Conservation (phyloP, 2,797 vertebrate species). For the Microhierax caerulescens region DNA sequence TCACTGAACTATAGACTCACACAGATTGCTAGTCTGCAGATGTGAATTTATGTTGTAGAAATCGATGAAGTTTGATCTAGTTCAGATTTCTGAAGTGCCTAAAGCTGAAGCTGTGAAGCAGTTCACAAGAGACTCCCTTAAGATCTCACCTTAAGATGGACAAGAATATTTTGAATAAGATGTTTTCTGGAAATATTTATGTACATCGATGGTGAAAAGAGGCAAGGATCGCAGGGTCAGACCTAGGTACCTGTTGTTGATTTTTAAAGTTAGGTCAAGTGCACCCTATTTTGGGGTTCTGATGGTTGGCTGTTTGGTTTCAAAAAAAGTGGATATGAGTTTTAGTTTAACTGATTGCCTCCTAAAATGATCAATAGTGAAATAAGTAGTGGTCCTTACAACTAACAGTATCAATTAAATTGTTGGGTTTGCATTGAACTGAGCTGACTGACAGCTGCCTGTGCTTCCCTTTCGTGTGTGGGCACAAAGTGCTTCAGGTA, state of each 20-base stretch:
- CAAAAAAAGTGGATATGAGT: background rate
- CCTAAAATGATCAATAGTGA: background rate
- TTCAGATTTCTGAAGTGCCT: background rate
- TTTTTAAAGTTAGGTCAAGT: background rate
- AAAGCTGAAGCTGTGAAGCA: background rate
- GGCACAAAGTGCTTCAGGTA: fast-evolving
- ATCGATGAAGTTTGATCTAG: background rate
- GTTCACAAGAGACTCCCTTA: background rate
- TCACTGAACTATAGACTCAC: background rate
- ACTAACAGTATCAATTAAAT: background rate
- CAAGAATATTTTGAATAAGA: background rate
- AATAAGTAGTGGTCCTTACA: background rate
- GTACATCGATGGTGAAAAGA: background rate
- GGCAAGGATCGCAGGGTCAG: background rate
- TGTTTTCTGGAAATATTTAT: background rate
- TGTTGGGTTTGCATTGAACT: background rate
- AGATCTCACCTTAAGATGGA: background rate
- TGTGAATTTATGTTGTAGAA: background rate
- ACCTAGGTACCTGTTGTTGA: background rate
- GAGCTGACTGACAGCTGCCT: background rate
- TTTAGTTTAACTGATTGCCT: background rate
- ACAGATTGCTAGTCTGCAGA: background rate
- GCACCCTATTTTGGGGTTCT: background rate
- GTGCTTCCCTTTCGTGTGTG: fast-evolving
- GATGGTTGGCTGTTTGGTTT: background rate